Conservation (phyloP, 2,797 vertebrate genomes). For the Phoebastria nigripes region DNA sequence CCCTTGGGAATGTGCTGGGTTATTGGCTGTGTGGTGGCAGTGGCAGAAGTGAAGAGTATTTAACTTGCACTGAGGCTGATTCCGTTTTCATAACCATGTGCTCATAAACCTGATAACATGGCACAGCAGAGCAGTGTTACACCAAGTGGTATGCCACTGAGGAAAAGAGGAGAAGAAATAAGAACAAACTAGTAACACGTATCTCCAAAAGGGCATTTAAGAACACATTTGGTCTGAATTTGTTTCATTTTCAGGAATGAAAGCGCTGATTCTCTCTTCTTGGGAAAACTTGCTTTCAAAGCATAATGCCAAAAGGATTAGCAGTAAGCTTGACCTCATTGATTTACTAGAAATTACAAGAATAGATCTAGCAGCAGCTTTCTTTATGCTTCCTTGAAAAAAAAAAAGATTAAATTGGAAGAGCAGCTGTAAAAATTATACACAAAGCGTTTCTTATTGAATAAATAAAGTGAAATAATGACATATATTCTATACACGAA, state of each 20-base stretch:
- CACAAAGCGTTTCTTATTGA: not conserved
- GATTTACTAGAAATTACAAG: not conserved
- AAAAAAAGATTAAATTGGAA: not conserved
- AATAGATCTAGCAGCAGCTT: not conserved
- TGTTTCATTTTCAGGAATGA: not conserved
- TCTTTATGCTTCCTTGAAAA: not conserved
- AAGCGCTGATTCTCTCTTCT: not conserved
- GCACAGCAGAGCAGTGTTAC: not conserved
- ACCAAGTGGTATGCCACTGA: not conserved
- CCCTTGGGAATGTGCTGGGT: not conserved
- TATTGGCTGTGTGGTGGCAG: not conserved
- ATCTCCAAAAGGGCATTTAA: not conserved
- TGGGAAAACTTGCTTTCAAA: not conserved
- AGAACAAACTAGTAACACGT: not conserved
- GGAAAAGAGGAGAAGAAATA: not conserved
- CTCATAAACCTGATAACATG: not conserved
- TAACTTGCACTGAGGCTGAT: not conserved
- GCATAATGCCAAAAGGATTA: not conserved
- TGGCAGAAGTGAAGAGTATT: not conserved
- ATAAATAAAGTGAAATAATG: not conserved
- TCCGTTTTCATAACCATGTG: not conserved
- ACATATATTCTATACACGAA: not conserved
- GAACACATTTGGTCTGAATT: not conserved
- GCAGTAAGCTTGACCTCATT: not conserved
- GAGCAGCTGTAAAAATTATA: not conserved